Percentiles rank a stretch among this genome's conserved stretches.
Evolutionary conservation across 2,888 invertebrate species (phyloP).

Genomic region (Asteroscopus sphinx): DNA sequence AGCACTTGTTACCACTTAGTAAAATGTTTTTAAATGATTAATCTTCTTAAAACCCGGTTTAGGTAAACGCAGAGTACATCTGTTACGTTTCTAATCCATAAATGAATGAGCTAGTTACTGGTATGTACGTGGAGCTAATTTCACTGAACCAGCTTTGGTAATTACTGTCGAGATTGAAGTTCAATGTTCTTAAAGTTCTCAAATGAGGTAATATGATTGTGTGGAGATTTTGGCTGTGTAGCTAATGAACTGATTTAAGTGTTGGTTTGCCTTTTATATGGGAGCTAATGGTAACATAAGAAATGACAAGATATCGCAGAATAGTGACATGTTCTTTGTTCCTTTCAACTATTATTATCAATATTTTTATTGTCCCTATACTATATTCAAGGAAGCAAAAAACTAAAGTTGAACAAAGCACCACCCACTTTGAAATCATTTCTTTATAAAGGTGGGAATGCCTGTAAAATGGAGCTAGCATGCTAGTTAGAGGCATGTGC

Average conservation of each 20-base stretch:
- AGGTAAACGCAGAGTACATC: conserved; percentile 1
- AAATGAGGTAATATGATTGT: not conserved
- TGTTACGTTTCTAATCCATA: conserved; percentile 8
- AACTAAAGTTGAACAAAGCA: no score
- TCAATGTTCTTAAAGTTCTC: conserved; percentile 3
- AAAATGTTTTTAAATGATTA: conserved; percentile 3
- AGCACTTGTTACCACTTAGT: not conserved
- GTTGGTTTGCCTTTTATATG: not conserved
- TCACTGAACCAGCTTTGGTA: conserved; percentile 9
- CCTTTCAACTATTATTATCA: no score
- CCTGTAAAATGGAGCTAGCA: no score
- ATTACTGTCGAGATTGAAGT: conserved; percentile 6
- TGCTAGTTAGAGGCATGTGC: no score
- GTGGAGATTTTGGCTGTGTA: not conserved
- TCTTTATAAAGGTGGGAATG: no score
- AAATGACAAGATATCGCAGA: no score
- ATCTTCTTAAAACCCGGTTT: not conserved
- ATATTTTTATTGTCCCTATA: no score
- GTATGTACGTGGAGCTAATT: conserved; percentile 5
- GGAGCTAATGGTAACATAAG: no score
- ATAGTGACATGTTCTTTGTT: no score
- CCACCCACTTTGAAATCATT: no score
- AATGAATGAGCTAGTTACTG: conserved; percentile 6
- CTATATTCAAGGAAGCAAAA: no score
- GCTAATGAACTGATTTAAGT: not conserved